phyloP scores from a whole-genome alignment of 2,113 vertebrate genomes.

The Genyomyrus donnyi region DNA sequence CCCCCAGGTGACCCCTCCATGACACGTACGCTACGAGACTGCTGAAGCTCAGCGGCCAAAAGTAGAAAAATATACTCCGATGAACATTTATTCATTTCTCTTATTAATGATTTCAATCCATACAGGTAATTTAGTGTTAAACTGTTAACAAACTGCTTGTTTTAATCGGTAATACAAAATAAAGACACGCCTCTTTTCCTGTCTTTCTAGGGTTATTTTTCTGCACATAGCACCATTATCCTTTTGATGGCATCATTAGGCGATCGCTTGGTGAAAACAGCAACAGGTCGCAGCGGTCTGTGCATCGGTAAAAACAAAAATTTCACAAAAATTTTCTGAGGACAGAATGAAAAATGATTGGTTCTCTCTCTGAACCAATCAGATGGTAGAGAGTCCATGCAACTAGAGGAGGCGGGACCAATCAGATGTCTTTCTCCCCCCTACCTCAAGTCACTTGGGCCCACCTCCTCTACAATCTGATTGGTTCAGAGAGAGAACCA shows the following conservation, averaged over 20 bases:
- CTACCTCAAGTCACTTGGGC: too few species aligned
- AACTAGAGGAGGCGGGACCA: too few species aligned
- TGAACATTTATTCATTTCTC: constrained; percentile 58
- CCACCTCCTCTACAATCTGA: too few species aligned
- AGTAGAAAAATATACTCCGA: constrained; percentile 74
- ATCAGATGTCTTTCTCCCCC: too few species aligned
- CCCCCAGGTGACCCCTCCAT: not conserved
- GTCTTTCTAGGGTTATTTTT: constrained; percentile 50
- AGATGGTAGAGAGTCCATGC: too few species aligned
- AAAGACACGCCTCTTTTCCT: constrained; percentile 16
- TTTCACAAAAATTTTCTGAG: too few species aligned
- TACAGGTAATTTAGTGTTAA: constrained; percentile 46
- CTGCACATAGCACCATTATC: constrained; percentile 50
- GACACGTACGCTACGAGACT: not conserved
- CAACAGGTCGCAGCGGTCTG: constrained; percentile 33
- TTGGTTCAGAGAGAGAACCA: too few species aligned
- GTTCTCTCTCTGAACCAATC: too few species aligned
- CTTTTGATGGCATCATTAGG: constrained; percentile 67
- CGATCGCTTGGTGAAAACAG: constrained; percentile 36
- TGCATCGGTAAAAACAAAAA: not conserved
- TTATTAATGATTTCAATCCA: constrained; percentile 58
- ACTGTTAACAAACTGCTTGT: constrained; percentile 43
- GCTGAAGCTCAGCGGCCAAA: constrained; percentile 51
- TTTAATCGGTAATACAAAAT: constrained; percentile 48
- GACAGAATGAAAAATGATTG: too few species aligned